A percentile compares a stretch with the other conserved stretches of the same genome.
Evolutionary conservation across 2,113 vertebrate genomes (phyloP).

Genomic region (Picathartes gymnocephalus): DNA sequence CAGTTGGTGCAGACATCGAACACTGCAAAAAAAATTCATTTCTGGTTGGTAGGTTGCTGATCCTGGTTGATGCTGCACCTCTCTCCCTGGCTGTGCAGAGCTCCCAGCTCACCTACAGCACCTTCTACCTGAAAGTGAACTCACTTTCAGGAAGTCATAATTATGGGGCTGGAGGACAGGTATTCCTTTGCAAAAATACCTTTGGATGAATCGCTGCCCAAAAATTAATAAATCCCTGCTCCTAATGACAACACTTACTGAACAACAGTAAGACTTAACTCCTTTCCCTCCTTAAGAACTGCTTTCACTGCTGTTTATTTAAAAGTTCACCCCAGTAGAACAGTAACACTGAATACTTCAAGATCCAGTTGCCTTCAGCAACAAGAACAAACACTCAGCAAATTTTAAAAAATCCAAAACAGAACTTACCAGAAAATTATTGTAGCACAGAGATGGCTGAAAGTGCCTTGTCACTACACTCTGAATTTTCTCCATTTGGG

Average conservation of each 20-base stretch:
- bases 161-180: background rate
- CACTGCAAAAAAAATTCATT: background rate
- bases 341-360: background rate
- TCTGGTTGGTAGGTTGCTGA: background rate
- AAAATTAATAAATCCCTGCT: background rate
- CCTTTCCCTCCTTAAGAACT: background rate
- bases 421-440: background rate
- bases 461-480: background rate
- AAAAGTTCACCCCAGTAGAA: background rate
- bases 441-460: background rate
- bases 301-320: background rate
- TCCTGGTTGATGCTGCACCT: background rate
- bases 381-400: rapidly evolving
- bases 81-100: background rate
- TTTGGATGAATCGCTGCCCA: background rate
- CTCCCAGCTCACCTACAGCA: background rate
- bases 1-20: background rate
- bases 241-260: background rate
- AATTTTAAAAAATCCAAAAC: background rate
- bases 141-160: background rate
- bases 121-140: background rate
- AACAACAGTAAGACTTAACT: background rate
- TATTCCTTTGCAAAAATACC: background rate
- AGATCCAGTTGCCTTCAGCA: background rate
- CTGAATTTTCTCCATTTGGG: background rate